Conservation (phyloP, 2,113 vertebrate genomes). For the Pseudorectes ferrugineus region DNA sequence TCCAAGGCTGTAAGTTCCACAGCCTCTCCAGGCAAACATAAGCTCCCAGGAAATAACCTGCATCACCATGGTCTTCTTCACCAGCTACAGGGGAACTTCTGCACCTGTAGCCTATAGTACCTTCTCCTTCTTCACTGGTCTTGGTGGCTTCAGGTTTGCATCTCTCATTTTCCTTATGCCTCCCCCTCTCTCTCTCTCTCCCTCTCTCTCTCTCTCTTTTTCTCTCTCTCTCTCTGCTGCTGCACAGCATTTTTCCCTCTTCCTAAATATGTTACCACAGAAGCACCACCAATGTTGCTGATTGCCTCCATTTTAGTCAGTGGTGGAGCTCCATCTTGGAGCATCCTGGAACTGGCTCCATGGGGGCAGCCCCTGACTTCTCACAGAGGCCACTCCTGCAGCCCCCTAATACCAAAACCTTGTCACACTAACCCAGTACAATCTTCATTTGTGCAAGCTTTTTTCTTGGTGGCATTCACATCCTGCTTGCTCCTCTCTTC, state of each 20-base stretch:
- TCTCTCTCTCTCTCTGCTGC: neutral
- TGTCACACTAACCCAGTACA: neutral
- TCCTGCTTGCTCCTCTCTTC: neutral
- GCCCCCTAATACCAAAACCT: neutral
- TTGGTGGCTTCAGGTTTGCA: neutral
- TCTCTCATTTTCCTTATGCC: neutral
- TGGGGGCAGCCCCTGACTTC: neutral
- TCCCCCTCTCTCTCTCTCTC: neutral
- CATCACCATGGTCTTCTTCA: neutral
- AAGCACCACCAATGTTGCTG: neutral
- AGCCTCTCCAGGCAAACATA: neutral
- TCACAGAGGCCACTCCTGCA: neutral
- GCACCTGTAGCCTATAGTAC: neutral
- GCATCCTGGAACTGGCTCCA: neutral
- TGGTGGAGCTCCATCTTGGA: neutral
- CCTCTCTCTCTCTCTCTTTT: neutral
- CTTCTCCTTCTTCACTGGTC: neutral
- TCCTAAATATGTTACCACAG: neutral
- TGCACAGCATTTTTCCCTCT: neutral
- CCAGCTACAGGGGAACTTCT: neutral
- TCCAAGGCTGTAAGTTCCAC: neutral
- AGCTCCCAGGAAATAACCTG: neutral
- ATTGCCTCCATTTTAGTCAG: neutral
- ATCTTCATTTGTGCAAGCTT: neutral
- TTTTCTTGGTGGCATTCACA: neutral